A percentile compares a stretch with the other conserved stretches of the same genome.
These are phyloP conservation scores for Macrotis lagotis DNA, from an alignment of 2,113 vertebrate species.

Conservation along the genomic window DNA sequence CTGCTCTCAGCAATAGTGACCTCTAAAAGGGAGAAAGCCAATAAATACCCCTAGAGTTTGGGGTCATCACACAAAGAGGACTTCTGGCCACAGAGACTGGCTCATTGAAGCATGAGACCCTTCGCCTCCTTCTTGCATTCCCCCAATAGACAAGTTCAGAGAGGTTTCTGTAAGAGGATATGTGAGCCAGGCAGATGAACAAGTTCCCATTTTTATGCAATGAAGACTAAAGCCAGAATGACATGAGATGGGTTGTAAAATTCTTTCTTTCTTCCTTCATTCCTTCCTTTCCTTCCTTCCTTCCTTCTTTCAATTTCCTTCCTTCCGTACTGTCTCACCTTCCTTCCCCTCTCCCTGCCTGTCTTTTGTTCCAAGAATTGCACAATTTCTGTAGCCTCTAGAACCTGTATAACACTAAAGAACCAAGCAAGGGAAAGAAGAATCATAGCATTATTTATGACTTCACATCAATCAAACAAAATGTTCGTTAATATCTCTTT, in stretches of 20 bases:
- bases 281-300: background rate
- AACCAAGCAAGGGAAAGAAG: background rate
- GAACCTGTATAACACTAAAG: background rate
- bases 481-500: background rate
- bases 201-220: background rate
- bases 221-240: background rate
- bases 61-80: background rate
- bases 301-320: background rate
- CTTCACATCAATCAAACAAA: background rate
- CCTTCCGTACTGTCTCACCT: background rate
- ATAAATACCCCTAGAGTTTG: background rate
- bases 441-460: background rate
- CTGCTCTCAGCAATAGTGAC: background rate
- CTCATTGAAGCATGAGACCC: background rate
- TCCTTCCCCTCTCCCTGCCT: background rate
- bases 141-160: background rate
- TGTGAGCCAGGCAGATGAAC: background rate
- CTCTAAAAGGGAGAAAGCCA: background rate
- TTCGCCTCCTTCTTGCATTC: background rate
- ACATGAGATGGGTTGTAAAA: background rate
- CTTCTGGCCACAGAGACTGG: background rate
- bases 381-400: background rate
- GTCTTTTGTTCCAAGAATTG: background rate
- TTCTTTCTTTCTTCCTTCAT: background rate
- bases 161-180: background rate